Percentiles rank a stretch among this genome's conserved stretches.
phyloP scores from a whole-genome alignment of 2,888 invertebrate genomes.

The Calameuta idolon region DNA sequence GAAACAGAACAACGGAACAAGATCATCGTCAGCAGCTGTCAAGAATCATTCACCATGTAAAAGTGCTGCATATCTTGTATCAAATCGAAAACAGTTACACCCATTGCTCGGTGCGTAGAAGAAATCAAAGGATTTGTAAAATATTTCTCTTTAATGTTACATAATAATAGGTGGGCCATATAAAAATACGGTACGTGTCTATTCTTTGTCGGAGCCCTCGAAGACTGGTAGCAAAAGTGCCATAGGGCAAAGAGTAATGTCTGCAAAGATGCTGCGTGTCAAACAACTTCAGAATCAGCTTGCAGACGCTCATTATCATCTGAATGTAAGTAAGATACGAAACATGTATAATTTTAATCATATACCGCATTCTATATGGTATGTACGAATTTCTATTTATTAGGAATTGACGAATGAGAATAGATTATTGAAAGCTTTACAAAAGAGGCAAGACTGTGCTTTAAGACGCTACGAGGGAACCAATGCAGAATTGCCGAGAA shows the following conservation, averaged over 20 bases:
- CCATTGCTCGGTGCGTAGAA: constrained; percentile 53
- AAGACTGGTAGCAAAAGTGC: constrained; percentile 42
- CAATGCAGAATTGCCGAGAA: constrained; percentile 81
- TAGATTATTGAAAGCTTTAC: constrained; percentile 78
- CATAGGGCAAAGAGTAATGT: constrained; percentile 75
- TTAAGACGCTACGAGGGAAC: constrained; percentile 83
- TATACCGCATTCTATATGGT: not conserved
- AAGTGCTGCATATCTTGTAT: constrained; percentile 40
- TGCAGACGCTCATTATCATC: constrained; percentile 82
- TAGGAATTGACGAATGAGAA: constrained; percentile 81
- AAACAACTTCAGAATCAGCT: constrained; percentile 85
- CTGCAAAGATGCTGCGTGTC: constrained; percentile 80
- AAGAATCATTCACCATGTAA: constrained; percentile 43
- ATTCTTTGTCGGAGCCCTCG: constrained; percentile 51
- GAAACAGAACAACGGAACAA: constrained; percentile 44
- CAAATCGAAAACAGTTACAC: constrained; percentile 52
- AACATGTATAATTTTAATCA: constrained; percentile 3
- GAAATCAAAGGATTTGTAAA: not conserved
- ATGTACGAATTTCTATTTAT: constrained; percentile 33
- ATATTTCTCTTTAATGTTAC: constrained; percentile 9
- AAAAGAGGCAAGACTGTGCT: constrained; percentile 84
- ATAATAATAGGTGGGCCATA: constrained; percentile 48
- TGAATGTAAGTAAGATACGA: constrained; percentile 71
- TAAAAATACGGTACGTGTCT: constrained; percentile 67
- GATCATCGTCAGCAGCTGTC: constrained; percentile 40